These are phyloP conservation scores for Diglossa cyanea DNA, from an alignment of 2,797 vertebrate genomes.

Conservation along the genomic window DNA sequence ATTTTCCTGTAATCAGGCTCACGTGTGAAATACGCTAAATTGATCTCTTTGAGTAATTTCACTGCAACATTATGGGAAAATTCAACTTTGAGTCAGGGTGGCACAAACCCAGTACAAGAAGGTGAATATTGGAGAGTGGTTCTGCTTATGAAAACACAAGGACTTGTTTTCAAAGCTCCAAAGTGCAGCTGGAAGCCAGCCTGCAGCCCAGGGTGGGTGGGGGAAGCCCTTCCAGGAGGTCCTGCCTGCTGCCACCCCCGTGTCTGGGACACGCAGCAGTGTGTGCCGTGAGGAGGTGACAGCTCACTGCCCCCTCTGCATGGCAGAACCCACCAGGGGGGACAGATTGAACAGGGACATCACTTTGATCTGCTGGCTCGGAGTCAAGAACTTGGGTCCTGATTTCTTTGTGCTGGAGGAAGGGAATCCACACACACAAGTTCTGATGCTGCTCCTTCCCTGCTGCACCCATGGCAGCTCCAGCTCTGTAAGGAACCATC, in stretches of 20 bases:
- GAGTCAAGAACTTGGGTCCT: not conserved
- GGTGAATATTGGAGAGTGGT: not conserved
- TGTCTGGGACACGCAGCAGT: accelerated
- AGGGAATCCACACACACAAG: not conserved
- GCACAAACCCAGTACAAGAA: not conserved
- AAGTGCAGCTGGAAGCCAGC: accelerated
- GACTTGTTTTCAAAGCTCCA: too few relatives aligned
- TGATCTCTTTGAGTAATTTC: not conserved
- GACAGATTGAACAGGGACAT: not conserved
- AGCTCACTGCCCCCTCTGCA: not conserved
- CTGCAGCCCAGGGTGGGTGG: not conserved
- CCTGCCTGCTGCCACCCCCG: not conserved
- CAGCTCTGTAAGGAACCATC: accelerated
- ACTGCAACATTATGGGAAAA: not conserved
- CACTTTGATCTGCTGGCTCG: not conserved
- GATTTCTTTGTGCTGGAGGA: not conserved
- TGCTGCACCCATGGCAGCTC: not conserved
- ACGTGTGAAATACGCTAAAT: not conserved
- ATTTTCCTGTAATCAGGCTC: not conserved
- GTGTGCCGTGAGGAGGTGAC: not conserved
- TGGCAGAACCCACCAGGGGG: not conserved
- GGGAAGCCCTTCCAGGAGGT: not conserved
- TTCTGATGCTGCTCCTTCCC: not conserved
- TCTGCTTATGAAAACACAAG: not conserved
- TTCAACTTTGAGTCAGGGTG: not conserved